These are phyloP conservation scores for Cistogaster globosa DNA, from an alignment of 2,888 invertebrate species.

Conservation along the genomic window DNA sequence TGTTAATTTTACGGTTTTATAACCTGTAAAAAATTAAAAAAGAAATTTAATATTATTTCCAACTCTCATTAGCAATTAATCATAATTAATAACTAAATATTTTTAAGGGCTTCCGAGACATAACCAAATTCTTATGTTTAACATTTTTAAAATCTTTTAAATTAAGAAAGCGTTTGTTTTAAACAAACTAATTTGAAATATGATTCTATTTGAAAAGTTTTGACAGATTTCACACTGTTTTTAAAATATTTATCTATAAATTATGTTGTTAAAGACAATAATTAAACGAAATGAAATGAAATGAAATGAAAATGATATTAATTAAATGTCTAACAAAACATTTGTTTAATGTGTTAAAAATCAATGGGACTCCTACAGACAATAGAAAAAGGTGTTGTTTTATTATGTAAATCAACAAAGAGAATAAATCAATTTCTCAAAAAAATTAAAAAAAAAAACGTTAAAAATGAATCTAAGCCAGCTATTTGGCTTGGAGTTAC, in stretches of 20 bases:
- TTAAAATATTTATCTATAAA: constrained; percentile 16
- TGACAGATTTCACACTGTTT: constrained; percentile 56
- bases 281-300: background rate
- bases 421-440: constrained; percentile 37
- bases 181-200: constrained; percentile 20
- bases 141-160: background rate
- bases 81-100: too few species aligned
- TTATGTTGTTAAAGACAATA: constrained; percentile 10
- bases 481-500: constrained; percentile 29
- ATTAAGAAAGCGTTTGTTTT: constrained; percentile 1
- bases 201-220: constrained; percentile 46
- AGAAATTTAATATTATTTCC: too few species aligned
- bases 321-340: constrained; percentile 33
- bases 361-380: constrained; percentile 23
- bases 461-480: constrained; percentile 5
- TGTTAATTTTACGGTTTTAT: too few species aligned
- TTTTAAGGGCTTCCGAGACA: too few species aligned
- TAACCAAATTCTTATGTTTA: too few species aligned
- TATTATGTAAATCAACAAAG: constrained; percentile 49
- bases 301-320: constrained; percentile 28
- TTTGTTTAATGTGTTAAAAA: constrained; percentile 42
- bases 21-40: too few species aligned
- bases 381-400: constrained; percentile 61
- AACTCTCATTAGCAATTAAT: too few species aligned
- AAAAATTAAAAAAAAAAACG: background rate